phyloP scores from a whole-genome alignment of 2,888 invertebrate genomes.

The Plagiodera versicolora region DNA sequence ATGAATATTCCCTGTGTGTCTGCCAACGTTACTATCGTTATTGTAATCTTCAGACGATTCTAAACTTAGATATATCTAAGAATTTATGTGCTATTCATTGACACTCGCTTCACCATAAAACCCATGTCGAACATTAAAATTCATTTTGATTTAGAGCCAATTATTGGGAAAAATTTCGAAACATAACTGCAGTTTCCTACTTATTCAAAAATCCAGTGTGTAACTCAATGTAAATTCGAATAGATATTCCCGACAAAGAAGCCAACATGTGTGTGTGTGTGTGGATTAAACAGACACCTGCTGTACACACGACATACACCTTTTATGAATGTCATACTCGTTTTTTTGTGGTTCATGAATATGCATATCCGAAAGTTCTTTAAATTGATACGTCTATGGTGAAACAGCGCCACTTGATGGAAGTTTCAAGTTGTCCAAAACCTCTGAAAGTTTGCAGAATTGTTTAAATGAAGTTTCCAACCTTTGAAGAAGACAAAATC shows the following conservation, averaged over 20 bases:
- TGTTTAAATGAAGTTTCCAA: too few species aligned
- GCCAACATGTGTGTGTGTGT: background rate
- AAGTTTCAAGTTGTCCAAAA: background rate
- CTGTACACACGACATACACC: slow-evolving; percentile 1
- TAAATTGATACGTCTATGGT: background rate
- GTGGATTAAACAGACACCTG: background rate
- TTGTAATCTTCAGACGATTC: too few species aligned
- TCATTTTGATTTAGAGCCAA: background rate
- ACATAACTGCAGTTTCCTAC: background rate
- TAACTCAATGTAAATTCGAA: background rate
- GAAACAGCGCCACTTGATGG: background rate
- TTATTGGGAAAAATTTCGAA: background rate
- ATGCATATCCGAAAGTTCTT: background rate
- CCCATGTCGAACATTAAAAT: too few species aligned
- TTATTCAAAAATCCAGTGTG: background rate
- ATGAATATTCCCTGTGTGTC: too few species aligned
- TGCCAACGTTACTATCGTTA: too few species aligned
- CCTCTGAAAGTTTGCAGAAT: too few species aligned
- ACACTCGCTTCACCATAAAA: too few species aligned
- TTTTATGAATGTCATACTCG: background rate
- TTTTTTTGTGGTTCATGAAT: background rate
- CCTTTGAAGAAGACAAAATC: too few species aligned
- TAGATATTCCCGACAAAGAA: background rate
- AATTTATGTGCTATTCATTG: too few species aligned
- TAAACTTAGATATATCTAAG: too few species aligned